Evolutionary conservation across 2,888 invertebrate genomes (phyloP).

Genomic region (Latrodectus hesperus): DNA sequence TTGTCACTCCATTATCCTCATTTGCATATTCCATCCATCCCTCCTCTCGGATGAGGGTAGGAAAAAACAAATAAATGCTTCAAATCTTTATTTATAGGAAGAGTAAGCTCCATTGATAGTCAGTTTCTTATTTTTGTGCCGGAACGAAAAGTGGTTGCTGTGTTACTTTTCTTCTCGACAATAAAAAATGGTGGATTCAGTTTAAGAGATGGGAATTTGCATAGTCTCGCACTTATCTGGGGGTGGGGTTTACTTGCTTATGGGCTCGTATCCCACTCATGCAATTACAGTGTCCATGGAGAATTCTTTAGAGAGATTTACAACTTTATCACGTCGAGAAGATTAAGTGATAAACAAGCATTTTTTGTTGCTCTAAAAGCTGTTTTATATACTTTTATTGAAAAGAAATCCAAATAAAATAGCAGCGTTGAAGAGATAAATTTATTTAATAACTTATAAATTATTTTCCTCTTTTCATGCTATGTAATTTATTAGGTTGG

Average conservation of each 20-base stretch:
- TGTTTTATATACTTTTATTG: no score
- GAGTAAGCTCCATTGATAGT: slow-evolving; percentile 37
- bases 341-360: no score
- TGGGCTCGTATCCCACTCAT: background rate
- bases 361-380: no score
- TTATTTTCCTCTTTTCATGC: no score
- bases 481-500: no score
- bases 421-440: no score
- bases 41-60: background rate
- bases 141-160: slow-evolving; percentile 16
- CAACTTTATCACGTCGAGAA: no score
- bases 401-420: no score
- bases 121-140: slow-evolving; percentile 6
- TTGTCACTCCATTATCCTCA: slow-evolving; percentile 68
- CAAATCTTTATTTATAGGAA: slow-evolving; percentile 54
- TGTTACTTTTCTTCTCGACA: slow-evolving; percentile 47
- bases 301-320: no score
- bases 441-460: no score
- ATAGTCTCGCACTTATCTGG: background rate
- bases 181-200: slow-evolving; percentile 47
- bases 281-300: no score
- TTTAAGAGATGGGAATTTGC: background rate
- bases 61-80: slow-evolving; percentile 53
- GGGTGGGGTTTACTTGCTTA: no score
- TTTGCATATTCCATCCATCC: slow-evolving; percentile 52